A percentile compares a stretch with the other conserved stretches of the same genome.
Evolutionary conservation across 2,113 vertebrate species (phyloP).

Genomic region (Lichenostomus cassidix): DNA sequence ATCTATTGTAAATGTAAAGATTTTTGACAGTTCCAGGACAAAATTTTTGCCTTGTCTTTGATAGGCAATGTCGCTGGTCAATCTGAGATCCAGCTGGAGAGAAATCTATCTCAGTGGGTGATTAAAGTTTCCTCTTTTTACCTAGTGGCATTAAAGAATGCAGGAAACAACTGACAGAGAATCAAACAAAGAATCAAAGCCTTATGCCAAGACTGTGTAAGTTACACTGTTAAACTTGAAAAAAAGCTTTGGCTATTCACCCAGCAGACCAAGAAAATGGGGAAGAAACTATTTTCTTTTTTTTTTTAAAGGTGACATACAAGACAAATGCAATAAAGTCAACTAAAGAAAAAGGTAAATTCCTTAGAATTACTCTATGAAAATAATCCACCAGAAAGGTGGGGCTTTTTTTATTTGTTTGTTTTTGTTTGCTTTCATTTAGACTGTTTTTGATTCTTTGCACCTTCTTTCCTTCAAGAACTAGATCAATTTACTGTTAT

Average conservation of each 20-base stretch:
- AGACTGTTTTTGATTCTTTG: neutral
- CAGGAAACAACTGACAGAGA: neutral
- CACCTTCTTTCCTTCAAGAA: neutral
- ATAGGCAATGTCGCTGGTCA: neutral
- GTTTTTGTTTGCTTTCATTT: neutral
- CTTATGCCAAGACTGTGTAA: neutral
- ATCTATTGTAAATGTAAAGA: neutral
- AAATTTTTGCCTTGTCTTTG: neutral
- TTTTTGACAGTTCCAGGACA: conserved; percentile 16
- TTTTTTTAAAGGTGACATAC: neutral
- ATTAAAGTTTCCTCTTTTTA: neutral
- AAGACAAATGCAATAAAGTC: neutral
- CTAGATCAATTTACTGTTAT: neutral
- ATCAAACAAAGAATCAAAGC: neutral
- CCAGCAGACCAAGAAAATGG: neutral
- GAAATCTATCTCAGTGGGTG: neutral
- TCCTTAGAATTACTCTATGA: neutral
- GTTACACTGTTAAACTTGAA: neutral
- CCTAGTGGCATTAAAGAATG: neutral
- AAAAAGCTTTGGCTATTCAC: neutral
- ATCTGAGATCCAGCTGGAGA: neutral
- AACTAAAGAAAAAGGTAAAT: neutral
- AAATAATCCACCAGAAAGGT: neutral
- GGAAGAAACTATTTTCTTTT: neutral
- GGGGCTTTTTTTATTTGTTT: no score